Evolutionary conservation across 2,113 vertebrate species (phyloP).

Genomic region (Zosterops japonicus): DNA sequence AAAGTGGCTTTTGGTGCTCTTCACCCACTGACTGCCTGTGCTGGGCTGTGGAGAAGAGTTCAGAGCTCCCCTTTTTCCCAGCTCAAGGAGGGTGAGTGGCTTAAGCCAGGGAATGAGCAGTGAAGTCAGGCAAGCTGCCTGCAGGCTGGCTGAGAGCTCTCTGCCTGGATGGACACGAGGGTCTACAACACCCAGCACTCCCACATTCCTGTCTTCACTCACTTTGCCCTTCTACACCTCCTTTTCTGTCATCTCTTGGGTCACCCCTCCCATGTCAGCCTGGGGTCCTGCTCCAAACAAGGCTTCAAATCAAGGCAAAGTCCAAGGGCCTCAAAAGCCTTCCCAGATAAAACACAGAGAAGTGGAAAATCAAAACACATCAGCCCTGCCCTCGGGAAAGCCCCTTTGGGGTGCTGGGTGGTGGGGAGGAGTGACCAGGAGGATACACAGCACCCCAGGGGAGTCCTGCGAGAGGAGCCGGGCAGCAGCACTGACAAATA

Average conservation of each 20-base stretch:
- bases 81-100: not conserved
- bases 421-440: not conserved
- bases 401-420: not conserved
- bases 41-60: not conserved
- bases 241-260: not conserved
- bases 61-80: not conserved
- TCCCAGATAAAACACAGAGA: not conserved
- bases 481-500: not conserved
- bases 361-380: not conserved
- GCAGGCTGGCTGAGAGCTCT: not conserved
- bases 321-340: not conserved
- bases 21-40: not conserved
- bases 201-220: not conserved
- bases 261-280: not conserved
- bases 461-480: not conserved
- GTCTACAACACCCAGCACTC: not conserved
- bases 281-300: not conserved
- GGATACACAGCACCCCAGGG: not conserved
- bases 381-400: not conserved
- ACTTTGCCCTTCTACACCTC: not conserved
- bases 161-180: not conserved
- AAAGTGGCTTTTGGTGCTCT: not conserved
- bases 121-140: not conserved
- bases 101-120: not conserved
- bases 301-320: not conserved